Conservation (phyloP, 2,888 invertebrate species). For the Drosophila niveifrons region DNA sequence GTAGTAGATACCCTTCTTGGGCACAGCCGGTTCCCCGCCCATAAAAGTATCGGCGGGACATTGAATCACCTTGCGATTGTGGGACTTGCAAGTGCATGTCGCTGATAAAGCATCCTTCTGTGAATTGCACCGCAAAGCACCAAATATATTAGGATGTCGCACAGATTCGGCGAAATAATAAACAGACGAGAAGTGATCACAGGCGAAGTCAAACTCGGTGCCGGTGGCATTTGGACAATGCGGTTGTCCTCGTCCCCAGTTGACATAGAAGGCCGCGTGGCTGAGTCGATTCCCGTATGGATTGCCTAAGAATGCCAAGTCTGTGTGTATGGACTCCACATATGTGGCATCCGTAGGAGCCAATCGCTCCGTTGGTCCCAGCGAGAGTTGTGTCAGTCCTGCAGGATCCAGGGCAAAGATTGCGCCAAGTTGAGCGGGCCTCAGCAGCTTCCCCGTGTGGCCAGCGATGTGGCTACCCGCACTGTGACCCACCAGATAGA, state of each 20-base stretch:
- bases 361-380: slow-evolving; percentile 72
- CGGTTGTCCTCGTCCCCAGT: slow-evolving; percentile 84
- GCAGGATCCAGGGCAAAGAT: slow-evolving; percentile 85
- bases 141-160: slow-evolving; percentile 70
- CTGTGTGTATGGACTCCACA: slow-evolving; percentile 85
- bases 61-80: slow-evolving; percentile 2
- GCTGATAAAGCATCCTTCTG: slow-evolving; percentile 39
- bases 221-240: slow-evolving; percentile 83
- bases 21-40: slow-evolving; percentile 83
- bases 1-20: slow-evolving; percentile 80
- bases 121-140: slow-evolving; percentile 69
- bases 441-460: slow-evolving; percentile 76
- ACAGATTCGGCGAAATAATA: slow-evolving; percentile 83
- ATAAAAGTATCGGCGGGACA: slow-evolving; percentile 73
- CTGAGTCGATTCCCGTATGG: slow-evolving; percentile 76
- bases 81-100: slow-evolving; percentile 61
- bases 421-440: slow-evolving; percentile 67
- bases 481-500: slow-evolving; percentile 84
- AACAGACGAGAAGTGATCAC: slow-evolving; percentile 80
- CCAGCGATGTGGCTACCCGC: slow-evolving; percentile 84
- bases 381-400: slow-evolving; percentile 74
- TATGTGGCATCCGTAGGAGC: slow-evolving; percentile 81
- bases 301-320: slow-evolving; percentile 81
- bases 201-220: slow-evolving; percentile 79
- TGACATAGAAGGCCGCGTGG: slow-evolving; percentile 84